phyloP scores from a whole-genome alignment of 2,888 invertebrate species.

The Pyrrhia umbra region DNA sequence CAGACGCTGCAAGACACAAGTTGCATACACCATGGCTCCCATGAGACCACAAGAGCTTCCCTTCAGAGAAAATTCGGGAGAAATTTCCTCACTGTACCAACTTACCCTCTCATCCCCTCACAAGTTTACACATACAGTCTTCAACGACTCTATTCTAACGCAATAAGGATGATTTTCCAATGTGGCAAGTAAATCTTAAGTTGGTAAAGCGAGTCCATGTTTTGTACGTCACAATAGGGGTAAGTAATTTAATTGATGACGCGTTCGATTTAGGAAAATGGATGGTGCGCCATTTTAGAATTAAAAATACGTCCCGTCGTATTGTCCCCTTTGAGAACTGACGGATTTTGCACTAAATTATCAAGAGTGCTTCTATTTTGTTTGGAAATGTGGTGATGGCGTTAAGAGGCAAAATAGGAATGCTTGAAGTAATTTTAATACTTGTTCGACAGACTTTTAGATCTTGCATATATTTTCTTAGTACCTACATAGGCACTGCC shows the following conservation, averaged over 20 bases:
- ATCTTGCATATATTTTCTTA: not conserved
- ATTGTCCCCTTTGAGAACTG: slow-evolving; percentile 46
- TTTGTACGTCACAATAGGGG: slow-evolving; percentile 78
- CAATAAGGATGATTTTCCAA: slow-evolving; percentile 4
- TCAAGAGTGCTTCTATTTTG: slow-evolving; percentile 14
- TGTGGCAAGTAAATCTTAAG: not conserved
- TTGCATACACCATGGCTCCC: slow-evolving; percentile 79
- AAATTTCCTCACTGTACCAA: slow-evolving; percentile 73
- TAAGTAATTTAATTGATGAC: slow-evolving; percentile 89
- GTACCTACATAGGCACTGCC: too few relatives aligned
- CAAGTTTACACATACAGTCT: slow-evolving; percentile 26
- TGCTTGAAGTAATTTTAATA: not conserved
- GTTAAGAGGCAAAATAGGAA: not conserved
- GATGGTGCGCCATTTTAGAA: slow-evolving; percentile 73
- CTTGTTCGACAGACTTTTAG: not conserved
- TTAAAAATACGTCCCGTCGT: slow-evolving; percentile 71
- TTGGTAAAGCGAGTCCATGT: slow-evolving; percentile 44
- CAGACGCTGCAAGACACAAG: slow-evolving; percentile 76
- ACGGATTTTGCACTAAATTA: slow-evolving; percentile 24
- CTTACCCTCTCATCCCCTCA: slow-evolving; percentile 66
- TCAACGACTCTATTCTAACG: not conserved
- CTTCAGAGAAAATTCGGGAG: slow-evolving; percentile 76
- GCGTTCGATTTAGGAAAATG: slow-evolving; percentile 87
- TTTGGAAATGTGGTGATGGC: not conserved
- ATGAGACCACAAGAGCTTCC: slow-evolving; percentile 71